phyloP scores from a whole-genome alignment of 2,113 vertebrate species.

The Alosa alosa region DNA sequence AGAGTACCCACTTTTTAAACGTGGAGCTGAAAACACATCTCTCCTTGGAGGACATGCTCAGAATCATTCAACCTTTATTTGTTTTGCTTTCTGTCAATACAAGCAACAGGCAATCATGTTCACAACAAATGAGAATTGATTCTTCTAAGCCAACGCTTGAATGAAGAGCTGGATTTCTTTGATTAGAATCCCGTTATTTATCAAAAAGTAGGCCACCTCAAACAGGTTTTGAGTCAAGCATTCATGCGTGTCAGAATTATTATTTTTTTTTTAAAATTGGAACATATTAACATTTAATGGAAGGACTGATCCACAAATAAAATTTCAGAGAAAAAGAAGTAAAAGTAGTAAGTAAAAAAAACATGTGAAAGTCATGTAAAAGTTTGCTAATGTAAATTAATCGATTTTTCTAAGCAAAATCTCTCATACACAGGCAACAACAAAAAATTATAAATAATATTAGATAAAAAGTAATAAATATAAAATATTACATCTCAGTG shows the following conservation, averaged over 20 bases:
- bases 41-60: conserved; percentile 1
- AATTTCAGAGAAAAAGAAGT: neutral
- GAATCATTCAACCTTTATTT: conserved; percentile 15
- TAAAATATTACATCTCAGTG: neutral
- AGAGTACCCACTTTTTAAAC: neutral
- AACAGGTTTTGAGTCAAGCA: neutral
- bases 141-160: neutral
- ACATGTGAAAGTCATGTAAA: neutral
- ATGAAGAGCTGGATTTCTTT: neutral
- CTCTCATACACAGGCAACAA: neutral
- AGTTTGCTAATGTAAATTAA: neutral
- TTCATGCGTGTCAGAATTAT: neutral
- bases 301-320: neutral
- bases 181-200: neutral
- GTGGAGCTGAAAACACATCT: neutral
- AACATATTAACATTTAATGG: neutral
- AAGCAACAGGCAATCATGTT: conserved; percentile 18
- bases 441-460: neutral
- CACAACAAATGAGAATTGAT: conserved; percentile 24
- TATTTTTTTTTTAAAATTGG: neutral
- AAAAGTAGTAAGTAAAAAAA: neutral
- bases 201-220: conserved; percentile 11
- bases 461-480: neutral
- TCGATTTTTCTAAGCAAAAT: too few relatives aligned
- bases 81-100: conserved; percentile 18